phyloP scores from a whole-genome alignment of 2,113 vertebrate genomes.

The Orycteropus afer region DNA sequence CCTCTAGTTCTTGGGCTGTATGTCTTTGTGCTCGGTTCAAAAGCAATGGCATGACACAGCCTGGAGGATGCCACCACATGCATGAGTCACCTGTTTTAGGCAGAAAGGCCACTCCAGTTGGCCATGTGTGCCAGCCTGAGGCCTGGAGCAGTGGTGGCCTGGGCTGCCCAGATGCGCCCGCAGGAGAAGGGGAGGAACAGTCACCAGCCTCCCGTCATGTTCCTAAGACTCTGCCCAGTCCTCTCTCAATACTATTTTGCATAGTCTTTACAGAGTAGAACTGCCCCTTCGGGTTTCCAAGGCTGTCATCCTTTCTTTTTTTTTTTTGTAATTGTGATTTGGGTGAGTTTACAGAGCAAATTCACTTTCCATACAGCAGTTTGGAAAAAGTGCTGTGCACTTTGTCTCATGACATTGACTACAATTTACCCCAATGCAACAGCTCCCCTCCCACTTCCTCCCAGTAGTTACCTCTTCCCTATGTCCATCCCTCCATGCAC shows the following conservation, averaged over 20 bases:
- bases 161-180: background rate
- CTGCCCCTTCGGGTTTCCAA: no score
- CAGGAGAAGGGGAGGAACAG: background rate
- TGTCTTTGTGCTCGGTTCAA: background rate
- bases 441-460: no score
- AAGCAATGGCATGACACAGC: background rate
- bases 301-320: no score
- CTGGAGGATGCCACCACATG: background rate
- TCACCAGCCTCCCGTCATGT: accelerated
- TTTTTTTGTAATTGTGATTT: no score
- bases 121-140: accelerated
- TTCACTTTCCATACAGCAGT: no score
- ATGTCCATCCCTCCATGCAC: no score
- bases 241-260: no score
- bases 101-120: background rate
- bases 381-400: no score
- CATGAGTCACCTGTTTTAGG: accelerated
- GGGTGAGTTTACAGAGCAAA: no score
- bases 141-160: background rate
- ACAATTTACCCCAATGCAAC: no score
- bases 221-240: background rate
- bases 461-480: no score
- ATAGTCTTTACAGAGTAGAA: background rate
- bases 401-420: no score
- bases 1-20: background rate